These are phyloP conservation scores for Agrenia bidenticulata DNA, from an alignment of 2,888 invertebrate genomes.

Conservation along the genomic window DNA sequence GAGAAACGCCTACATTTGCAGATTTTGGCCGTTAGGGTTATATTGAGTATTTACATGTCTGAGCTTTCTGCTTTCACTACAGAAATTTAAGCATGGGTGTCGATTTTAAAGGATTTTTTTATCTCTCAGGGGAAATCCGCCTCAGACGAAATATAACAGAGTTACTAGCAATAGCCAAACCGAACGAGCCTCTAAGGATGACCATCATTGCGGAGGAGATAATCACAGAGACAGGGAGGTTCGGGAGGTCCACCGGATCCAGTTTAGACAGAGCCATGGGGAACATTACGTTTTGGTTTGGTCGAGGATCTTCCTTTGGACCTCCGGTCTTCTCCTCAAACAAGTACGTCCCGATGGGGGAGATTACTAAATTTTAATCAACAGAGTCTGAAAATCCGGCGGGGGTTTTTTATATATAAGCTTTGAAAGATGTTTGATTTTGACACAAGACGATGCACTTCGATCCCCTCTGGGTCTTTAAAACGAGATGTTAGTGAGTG, in stretches of 20 bases:
- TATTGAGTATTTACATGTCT: too few species aligned
- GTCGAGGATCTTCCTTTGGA: conserved; percentile 36
- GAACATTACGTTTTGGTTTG: conserved; percentile 68
- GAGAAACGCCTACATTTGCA: too few species aligned
- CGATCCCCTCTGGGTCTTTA: too few species aligned
- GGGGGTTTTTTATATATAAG: too few species aligned
- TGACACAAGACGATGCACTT: too few species aligned
- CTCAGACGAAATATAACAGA: conserved; percentile 73
- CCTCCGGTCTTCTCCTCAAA: conserved; percentile 48
- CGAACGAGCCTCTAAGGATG: conserved; percentile 79
- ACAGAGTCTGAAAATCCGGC: too few species aligned
- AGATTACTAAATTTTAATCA: too few species aligned
- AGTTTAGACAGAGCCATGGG: conserved; percentile 62
- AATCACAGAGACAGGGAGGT: conserved; percentile 53
- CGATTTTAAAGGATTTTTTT: background rate
- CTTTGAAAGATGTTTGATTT: too few species aligned
- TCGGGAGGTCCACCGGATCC: conserved; percentile 17
- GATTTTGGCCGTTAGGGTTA: too few species aligned
- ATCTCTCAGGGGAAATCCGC: conserved; percentile 65
- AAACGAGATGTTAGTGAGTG: too few species aligned
- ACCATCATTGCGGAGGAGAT: conserved; percentile 86
- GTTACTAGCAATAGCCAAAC: conserved; percentile 74
- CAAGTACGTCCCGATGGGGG: conserved; percentile 33
- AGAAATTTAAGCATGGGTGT: too few species aligned
- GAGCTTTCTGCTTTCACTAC: too few species aligned